Evolutionary conservation across 2,888 invertebrate genomes (phyloP), one percentile per base, ranked within the genome.

Genomic region (Drosophila kanekoi): DNA sequence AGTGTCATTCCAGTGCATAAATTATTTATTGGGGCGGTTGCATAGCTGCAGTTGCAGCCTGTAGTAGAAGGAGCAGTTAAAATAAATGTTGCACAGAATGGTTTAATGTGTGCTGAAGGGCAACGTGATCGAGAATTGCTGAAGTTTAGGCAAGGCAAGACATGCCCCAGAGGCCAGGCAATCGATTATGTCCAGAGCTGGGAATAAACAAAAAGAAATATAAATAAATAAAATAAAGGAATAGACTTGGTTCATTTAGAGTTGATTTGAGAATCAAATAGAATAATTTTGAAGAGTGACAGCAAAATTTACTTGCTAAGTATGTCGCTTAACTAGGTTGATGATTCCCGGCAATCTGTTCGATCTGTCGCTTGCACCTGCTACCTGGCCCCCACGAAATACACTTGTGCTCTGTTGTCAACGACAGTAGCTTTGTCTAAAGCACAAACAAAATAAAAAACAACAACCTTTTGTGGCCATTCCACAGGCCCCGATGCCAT

Each of bases 1-100:
- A 89, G 86, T 89, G 86, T 89, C 86, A 86, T 74, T 86, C 80
- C 67, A 85, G 75, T 75, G 89, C 89, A 86, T 86, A 89, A 89
- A 89, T 89, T 82, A 87, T 81, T 48, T 45, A 56, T 57, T 38
- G 58, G 78, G 74, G 74, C 74, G 74, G 47, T 58, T 52, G 60
- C 61, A 56, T 47, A 47, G 44, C 33, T 28, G 45, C 38, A 45
- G n/a, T 35, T 51, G 41, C 28, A 28, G 28, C 28, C 8, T 28
- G 23, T 20, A 35, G 23, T 18, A 10, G 14, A 11, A 9, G 9
- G 33, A 20, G 23, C 8, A 44, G 28, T 33, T 43, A 33, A 63
- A 56, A 73, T 71, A 66, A 72, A 76, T 76, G 61, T 40, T 65
- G 59, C 54, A 58, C 54, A 41, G 48, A 40, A 41, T 68, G 28